Base-by-base conservation (phyloP, 2,113 vertebrate genomes). In the Percopsis transmontana region DNA sequence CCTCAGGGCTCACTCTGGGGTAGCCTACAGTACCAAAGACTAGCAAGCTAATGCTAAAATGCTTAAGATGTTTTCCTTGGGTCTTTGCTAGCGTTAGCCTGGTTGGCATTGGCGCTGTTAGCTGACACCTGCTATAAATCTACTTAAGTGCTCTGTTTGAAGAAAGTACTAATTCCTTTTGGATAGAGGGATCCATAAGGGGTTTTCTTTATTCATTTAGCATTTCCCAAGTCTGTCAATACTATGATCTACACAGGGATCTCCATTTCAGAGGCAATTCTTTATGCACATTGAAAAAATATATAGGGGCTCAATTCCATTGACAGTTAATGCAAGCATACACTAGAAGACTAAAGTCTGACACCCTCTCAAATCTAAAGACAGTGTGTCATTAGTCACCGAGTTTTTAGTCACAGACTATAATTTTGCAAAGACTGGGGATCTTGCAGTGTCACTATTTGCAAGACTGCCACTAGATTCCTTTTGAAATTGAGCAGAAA, bases 41-140 rank as follows among this genome's bases (percentile, higher is more conserved):
- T 48, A n/a, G 27, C 60, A 66, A 61, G n/a, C 63, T 70, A 68
- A 50, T 24, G 23, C 51, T 70, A 6, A 84, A 80, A 84, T 78
- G 66, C 66, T 72, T 79, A 85, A 80, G 68, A 59, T 47, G 59
- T 58, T 50, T 51, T 83, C 74, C 61, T 42, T 60, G 48, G 71
- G 68, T 59, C 24, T 54, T 70, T 54, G 58, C 54, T 62, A 77
- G 70, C 65, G 55, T 82, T 71, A 83, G 59, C 63, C 51, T 73
- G 58, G 70, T 76, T 71, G 63, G 68, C 47, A 58, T 56, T 52
- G 52, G 27, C 44, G 33, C 39, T 48, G 50, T 64, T 66, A 44
- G 24, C 16, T 33, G 27, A 44, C 15, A 19, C n/a, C 23, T 8
- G 52, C 52, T 24, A 59, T 71, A 7, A 53, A 68, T 18, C 24